Evolutionary conservation across 2,113 vertebrate species (phyloP).

Genomic region (Gila orcuttii): DNA sequence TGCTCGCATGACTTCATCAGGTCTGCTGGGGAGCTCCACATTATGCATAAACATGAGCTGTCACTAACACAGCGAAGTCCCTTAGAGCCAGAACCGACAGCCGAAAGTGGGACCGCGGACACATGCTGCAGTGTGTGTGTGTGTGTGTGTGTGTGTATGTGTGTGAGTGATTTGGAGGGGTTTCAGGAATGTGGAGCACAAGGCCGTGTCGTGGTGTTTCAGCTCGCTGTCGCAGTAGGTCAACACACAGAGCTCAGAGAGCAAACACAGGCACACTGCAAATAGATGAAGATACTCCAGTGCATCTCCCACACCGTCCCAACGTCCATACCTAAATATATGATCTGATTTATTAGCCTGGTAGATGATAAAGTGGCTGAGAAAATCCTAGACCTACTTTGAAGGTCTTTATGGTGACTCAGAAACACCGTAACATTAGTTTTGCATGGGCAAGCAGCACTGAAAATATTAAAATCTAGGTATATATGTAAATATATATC

Average conservation of each 20-base stretch:
- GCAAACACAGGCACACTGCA: slow-evolving; percentile 2
- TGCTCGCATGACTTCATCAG: slow-evolving; percentile 34
- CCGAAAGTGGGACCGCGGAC: not conserved
- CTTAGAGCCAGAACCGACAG: slow-evolving; percentile 25
- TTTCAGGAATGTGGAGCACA: slow-evolving; percentile 12
- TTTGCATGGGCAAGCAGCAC: not conserved
- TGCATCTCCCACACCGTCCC: not conserved
- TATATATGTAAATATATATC: not conserved
- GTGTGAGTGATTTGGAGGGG: not conserved
- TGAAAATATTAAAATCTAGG: not conserved
- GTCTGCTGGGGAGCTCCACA: slow-evolving; percentile 33
- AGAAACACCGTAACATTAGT: not conserved
- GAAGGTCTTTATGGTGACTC: not conserved
- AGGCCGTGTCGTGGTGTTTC: not conserved
- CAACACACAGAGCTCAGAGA: not conserved
- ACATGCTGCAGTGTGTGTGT: slow-evolving; percentile 22
- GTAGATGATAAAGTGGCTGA: not conserved
- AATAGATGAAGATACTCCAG: slow-evolving; percentile 5
- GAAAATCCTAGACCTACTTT: not conserved
- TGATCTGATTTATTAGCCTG: not conserved
- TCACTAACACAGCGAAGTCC: slow-evolving; percentile 34
- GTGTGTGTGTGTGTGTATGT: slow-evolving; percentile 30
- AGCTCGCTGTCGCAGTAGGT: slow-evolving; percentile 5
- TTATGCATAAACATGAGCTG: slow-evolving; percentile 54
- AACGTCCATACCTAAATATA: not conserved